phyloP scores from a whole-genome alignment of 2,797 vertebrate genomes.

The Anableps anableps region DNA sequence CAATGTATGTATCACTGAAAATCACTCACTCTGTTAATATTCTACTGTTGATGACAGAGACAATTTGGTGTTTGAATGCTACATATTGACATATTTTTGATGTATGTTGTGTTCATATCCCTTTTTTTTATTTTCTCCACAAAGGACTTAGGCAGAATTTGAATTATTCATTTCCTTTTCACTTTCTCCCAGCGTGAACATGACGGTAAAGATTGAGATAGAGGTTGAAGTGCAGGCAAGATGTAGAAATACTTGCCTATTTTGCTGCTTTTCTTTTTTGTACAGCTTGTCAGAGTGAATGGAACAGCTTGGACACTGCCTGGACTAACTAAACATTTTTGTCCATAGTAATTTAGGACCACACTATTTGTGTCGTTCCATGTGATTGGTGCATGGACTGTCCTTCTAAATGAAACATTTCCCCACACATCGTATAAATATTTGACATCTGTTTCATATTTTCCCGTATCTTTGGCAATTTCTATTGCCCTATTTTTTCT shows the following conservation, averaged over 20 bases:
- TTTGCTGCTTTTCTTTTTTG: conserved; percentile 37
- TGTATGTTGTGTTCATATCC: conserved; percentile 27
- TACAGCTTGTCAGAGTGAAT: conserved; percentile 19
- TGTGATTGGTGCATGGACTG: conserved; percentile 8
- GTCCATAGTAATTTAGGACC: conserved; percentile 13
- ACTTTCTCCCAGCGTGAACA: conserved; percentile 58
- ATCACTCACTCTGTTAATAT: conserved; percentile 19
- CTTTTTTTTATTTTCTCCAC: conserved; percentile 18
- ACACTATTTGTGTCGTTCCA: conserved; percentile 5
- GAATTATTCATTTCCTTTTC: conserved; percentile 74
- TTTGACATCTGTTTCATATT: not conserved
- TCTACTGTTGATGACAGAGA: conserved; percentile 13
- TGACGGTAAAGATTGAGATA: conserved; percentile 54
- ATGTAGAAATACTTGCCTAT: conserved; percentile 34
- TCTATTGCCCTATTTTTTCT: not conserved
- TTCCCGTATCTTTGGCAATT: not conserved
- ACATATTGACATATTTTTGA: conserved; percentile 40
- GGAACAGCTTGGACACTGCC: conserved; percentile 15
- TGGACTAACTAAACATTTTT: conserved; percentile 24
- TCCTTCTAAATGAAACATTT: conserved; percentile 1
- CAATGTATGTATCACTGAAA: conserved; percentile 8
- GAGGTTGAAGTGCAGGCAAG: conserved; percentile 35
- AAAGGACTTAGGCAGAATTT: conserved; percentile 41
- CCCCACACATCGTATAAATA: conserved; percentile 1
- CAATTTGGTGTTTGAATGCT: conserved; percentile 17